Base-by-base conservation (phyloP, 1,140 invertebrate genomes). In the Bicyclus anynana region DNA sequence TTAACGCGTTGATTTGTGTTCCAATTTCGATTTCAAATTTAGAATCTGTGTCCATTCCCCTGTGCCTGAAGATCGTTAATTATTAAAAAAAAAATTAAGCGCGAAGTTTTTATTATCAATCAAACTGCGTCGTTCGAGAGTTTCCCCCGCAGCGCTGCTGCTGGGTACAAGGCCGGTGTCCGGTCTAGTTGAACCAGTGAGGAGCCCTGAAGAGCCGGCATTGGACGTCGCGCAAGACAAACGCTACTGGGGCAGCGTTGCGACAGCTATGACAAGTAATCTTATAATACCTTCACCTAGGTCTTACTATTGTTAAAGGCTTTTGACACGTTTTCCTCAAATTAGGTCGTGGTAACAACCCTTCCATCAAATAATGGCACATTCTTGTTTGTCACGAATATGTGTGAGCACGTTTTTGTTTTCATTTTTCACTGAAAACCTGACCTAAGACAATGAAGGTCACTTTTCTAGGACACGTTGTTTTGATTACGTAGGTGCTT, bases 191-290 rank as follows among this genome's bases (percentile, higher is more conserved):
- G 84, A 87, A 59, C 86, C 84, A 7, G 79, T 76, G 12, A 65
- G 77, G 37, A 88, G 84, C 42, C 87, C 87, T n/a, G 88, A 89
- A 52, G 88, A 90, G 58, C 82, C 76, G 40, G 84, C 81, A 27
- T 64, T 89, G 52, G 88, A 90, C 77, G 88, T 89, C 57, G 88
- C 88, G 0, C 86, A 87, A 62, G 86, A 90, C 60, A 87, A 87
- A 62, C 75, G 84, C 42, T 89, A 83, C 69, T 89, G 88, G 87
- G 84, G 80, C 52, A 84, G 73, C 71, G 75, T 81, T 52, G 74
- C 83, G 23, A 74, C 67, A 5, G 69, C 80, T 18, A 83, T 81
- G 80, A 71, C 74, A 42, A 78, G 81, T 84, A 84, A 77, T 47
- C 16, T 44, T 20, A 44, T 9, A 44, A 44, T 44, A 20, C 29